These are phyloP conservation scores for Galbula dea DNA, from an alignment of 2,113 vertebrate species.

Conservation along the genomic window DNA sequence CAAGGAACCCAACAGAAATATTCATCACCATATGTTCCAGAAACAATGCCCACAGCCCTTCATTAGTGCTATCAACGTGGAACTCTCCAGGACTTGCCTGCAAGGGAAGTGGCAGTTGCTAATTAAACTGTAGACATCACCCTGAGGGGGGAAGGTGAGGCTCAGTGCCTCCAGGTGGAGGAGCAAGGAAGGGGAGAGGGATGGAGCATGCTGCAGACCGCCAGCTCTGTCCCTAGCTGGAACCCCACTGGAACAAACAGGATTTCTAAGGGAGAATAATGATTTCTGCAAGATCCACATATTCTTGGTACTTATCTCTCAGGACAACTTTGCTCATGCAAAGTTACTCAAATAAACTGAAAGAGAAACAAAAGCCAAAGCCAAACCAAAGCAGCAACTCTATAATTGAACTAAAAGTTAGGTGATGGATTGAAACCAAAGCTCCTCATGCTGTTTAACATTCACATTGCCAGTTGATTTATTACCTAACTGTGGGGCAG, in stretches of 20 bases:
- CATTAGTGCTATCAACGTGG: background rate
- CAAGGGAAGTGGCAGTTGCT: conserved; percentile 23
- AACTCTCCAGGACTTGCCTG: conserved; percentile 20
- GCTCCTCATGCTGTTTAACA: conserved; percentile 9
- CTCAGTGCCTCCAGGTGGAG: background rate
- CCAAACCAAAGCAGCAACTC: background rate
- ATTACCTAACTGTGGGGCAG: conserved; percentile 32
- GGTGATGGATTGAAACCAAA: background rate
- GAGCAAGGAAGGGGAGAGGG: background rate
- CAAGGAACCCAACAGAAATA: conserved; percentile 32
- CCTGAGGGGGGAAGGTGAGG: background rate
- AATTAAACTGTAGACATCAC: conserved; percentile 19
- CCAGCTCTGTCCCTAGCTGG: background rate
- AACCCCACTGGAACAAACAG: background rate
- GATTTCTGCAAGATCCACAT: background rate
- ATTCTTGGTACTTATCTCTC: too few relatives aligned
- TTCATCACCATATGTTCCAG: conserved; percentile 47
- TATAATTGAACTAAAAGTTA: background rate
- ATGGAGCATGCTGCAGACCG: background rate
- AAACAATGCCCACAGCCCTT: conserved; percentile 8
- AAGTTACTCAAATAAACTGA: background rate
- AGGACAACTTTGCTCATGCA: background rate
- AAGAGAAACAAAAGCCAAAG: background rate
- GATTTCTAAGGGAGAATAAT: background rate
- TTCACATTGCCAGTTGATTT: conserved; percentile 11